Evolutionary conservation across 2,888 invertebrate species (phyloP).

Genomic region (Leptopilina drosophilae): DNA sequence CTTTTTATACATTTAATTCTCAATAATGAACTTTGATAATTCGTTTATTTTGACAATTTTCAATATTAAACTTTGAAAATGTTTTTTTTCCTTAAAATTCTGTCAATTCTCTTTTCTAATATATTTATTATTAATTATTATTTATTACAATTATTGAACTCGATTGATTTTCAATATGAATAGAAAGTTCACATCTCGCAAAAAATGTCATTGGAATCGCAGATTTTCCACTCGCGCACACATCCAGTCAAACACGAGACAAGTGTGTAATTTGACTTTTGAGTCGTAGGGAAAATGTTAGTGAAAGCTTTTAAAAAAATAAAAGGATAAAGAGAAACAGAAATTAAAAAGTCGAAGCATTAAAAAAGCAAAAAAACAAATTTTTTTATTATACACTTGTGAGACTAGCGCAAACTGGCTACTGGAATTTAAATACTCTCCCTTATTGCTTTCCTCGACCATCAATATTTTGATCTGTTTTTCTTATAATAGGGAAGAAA

Average conservation of each 20-base stretch:
- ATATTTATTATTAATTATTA: too few species aligned
- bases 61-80: too few species aligned
- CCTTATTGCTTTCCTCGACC: constrained; percentile 43
- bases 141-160: neutral
- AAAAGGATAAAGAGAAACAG: neutral
- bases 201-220: constrained; percentile 3
- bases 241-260: neutral
- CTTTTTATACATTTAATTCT: too few species aligned
- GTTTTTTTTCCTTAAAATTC: too few species aligned
- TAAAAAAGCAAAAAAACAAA: constrained; percentile 8
- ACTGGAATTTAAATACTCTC: constrained; percentile 45
- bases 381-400: constrained; percentile 35
- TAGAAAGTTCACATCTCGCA: neutral
- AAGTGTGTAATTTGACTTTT: constrained; percentile 4
- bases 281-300: constrained; percentile 6
- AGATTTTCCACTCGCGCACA: constrained; percentile 9
- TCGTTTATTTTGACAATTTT: too few species aligned
- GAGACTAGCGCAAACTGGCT: constrained; percentile 60
- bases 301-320: neutral
- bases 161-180: constrained; percentile 11
- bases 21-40: too few species aligned
- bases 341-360: constrained; percentile 17
- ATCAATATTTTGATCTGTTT: constrained; percentile 43
- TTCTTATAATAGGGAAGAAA: constrained; percentile 47
- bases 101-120: too few species aligned